Evolutionary conservation across 2,888 invertebrate species (phyloP), one percentile per base, ranked within the genome.

Genomic region (Odontocolon sp.): DNA sequence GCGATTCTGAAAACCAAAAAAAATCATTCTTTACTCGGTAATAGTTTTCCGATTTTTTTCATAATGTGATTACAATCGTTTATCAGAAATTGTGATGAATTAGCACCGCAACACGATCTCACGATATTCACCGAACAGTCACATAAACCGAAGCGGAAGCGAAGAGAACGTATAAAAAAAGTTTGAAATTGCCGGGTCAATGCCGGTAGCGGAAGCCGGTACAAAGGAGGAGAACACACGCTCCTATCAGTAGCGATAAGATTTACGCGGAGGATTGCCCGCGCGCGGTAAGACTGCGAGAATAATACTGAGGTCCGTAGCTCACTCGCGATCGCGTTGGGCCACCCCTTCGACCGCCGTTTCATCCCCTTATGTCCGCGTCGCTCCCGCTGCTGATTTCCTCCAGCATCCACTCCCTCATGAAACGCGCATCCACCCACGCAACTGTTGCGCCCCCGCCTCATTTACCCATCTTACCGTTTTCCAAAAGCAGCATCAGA

Each of bases 381-480:
- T 36, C 36, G 54, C 54, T 33, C n/a, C 56, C 23, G 14, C 56
- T 56, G 18, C 56, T 56, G 28, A 67, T 56, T 28, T 57, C 66
- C 38, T 72, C 72, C 71, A 77, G 63, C 74, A 68, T 78, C 81
- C 78, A 80, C 79, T 81, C 81, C 78, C 80, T 82, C 85, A 84
- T 86, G 86, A 85, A 86, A 83, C 86, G 88, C 88, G 88, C 88
- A 89, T 84, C 87, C 85, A 88, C 86, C 88, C 86, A 88, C 88
- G 88, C 87, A 89, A 89, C 89, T 89, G 89, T 89, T 89, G 88
- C 88, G 86, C 87, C 86, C 88, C 87, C 84, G 84, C 83, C 74
- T 76, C 73, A 77, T 78, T n/a, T 76, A 74, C 73, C 79, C 57
- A 77, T 81, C 78, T 78, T 50, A 61, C 36, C 66, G 71, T 61